These are phyloP conservation scores for Catotricha subobsoleta DNA, from an alignment of 2,888 invertebrate species.

Conservation along the genomic window DNA sequence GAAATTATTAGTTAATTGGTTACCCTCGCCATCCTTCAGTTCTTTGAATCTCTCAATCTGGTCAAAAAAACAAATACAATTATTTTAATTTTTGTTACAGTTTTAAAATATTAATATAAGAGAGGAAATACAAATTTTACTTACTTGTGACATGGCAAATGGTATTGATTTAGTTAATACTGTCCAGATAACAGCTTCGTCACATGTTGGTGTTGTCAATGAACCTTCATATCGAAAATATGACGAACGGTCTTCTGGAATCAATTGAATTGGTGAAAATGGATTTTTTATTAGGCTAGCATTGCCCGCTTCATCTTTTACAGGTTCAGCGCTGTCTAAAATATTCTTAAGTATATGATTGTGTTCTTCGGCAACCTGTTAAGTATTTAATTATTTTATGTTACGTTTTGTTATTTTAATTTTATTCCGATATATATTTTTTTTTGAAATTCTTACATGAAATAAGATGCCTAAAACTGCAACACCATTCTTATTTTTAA, in stretches of 20 bases:
- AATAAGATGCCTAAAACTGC: conserved; percentile 46
- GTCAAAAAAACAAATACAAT: conserved; percentile 10
- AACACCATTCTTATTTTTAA: conserved; percentile 35
- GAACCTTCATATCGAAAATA: conserved; percentile 34
- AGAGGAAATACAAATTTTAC: not conserved
- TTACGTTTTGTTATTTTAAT: conserved; percentile 1
- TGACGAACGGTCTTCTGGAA: conserved; percentile 38
- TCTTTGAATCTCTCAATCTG: conserved; percentile 28
- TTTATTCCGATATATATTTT: conserved; percentile 3
- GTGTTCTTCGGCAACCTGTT: conserved; percentile 7
- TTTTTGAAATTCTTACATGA: conserved; percentile 31
- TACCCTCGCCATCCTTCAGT: conserved; percentile 22
- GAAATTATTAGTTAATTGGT: conserved; percentile 30
- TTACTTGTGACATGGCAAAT: conserved; percentile 34
- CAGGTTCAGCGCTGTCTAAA: conserved; percentile 15
- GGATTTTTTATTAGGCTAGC: conserved; percentile 13
- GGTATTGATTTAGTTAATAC: conserved; percentile 37
- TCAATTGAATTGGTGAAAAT: conserved; percentile 23
- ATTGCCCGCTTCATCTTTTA: conserved; percentile 17
- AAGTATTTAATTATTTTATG: not conserved
- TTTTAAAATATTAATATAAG: not conserved
- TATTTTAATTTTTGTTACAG: not conserved
- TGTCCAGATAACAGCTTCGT: conserved; percentile 58
- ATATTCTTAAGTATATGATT: conserved; percentile 13
- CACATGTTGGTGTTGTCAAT: conserved; percentile 54